Evolutionary conservation across 2,113 vertebrate genomes (phyloP).

Genomic region (Oryzias curvinotus): DNA sequence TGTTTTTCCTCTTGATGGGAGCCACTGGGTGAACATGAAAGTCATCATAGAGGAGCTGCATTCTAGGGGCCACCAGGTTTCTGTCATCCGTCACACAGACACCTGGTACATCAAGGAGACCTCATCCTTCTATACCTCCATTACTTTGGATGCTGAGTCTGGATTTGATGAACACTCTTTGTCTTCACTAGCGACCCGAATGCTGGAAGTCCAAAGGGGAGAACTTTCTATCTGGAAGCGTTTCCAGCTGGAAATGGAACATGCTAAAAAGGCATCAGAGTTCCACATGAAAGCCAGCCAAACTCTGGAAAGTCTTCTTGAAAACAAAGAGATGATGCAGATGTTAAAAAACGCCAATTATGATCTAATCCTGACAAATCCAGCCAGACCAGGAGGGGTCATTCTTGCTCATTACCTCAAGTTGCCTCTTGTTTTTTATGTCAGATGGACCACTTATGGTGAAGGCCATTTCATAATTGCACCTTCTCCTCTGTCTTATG

Average conservation of each 20-base stretch:
- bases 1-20: slow-evolving; percentile 57
- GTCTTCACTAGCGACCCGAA: too few relatives aligned
- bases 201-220: too few relatives aligned
- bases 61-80: slow-evolving; percentile 55
- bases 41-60: slow-evolving; percentile 58
- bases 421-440: slow-evolving; percentile 70
- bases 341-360: too few relatives aligned
- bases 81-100: slow-evolving; percentile 38
- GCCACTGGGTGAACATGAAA: slow-evolving; percentile 73
- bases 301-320: too few relatives aligned
- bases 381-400: slow-evolving; percentile 27
- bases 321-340: slow-evolving; percentile 49
- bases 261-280: too few relatives aligned
- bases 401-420: slow-evolving; percentile 60
- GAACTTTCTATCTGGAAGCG: too few relatives aligned
- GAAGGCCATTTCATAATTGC: slow-evolving; percentile 68
- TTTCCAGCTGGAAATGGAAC: too few relatives aligned
- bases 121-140: slow-evolving; percentile 50
- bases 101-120: slow-evolving; percentile 65
- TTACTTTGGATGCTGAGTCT: too few relatives aligned
- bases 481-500: slow-evolving; percentile 68
- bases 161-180: too few relatives aligned
- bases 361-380: slow-evolving; percentile 70
- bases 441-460: slow-evolving; percentile 59
- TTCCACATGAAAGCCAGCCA: too few relatives aligned